phyloP scores from a whole-genome alignment of 2,888 invertebrate genomes.

The Trachelus tabidus region DNA sequence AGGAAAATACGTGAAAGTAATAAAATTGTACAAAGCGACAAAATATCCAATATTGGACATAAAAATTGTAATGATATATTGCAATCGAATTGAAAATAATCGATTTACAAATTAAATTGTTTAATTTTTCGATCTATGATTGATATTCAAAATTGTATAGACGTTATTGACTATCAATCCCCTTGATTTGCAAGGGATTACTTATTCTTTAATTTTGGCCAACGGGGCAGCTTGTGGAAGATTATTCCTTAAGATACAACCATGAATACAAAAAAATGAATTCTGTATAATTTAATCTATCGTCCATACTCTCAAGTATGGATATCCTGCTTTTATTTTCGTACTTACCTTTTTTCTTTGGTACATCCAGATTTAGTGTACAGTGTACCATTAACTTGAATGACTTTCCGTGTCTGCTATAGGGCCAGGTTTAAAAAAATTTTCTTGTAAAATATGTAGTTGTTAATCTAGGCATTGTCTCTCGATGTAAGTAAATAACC shows the following conservation, averaged over 20 bases:
- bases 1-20: background rate
- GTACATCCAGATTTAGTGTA: constrained; percentile 50
- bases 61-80: no score
- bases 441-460: constrained; percentile 60
- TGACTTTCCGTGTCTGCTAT: constrained; percentile 45
- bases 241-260: background rate
- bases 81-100: background rate
- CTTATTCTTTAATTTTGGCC: background rate
- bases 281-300: background rate
- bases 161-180: background rate
- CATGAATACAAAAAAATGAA: background rate
- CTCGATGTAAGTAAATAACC: constrained; percentile 52
- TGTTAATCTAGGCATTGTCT: constrained; percentile 50
- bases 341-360: background rate
- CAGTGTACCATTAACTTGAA: constrained; percentile 48
- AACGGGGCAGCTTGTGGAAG: background rate
- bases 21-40: background rate
- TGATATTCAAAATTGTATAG: background rate
- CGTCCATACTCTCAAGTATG: background rate
- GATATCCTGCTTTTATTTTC: background rate
- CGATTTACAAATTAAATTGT: background rate
- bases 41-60: no score
- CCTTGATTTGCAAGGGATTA: background rate
- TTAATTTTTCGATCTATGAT: background rate
- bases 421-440: constrained; percentile 44